Conservation (phyloP, 2,888 invertebrate genomes). For the Diaperis boleti region DNA sequence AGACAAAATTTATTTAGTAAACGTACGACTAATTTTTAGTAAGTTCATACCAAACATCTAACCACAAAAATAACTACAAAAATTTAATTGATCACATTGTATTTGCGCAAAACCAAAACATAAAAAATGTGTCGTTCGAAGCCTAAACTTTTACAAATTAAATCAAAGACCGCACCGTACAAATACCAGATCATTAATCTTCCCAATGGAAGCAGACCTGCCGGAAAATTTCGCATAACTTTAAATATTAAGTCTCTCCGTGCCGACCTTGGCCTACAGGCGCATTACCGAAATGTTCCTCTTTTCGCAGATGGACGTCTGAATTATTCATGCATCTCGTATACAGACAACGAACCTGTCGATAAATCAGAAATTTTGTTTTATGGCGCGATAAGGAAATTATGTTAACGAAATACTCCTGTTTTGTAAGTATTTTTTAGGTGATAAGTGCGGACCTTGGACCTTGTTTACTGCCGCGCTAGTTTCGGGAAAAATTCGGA, state of each 20-base stretch:
- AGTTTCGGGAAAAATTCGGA: constrained; percentile 4
- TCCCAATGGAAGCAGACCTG: constrained; percentile 1
- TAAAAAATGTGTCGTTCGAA: too few species aligned
- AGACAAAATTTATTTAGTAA: too few species aligned
- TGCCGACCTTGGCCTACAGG: constrained; percentile 13
- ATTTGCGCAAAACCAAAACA: too few species aligned
- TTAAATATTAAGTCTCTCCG: not conserved
- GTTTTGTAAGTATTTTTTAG: not conserved
- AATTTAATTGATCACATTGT: too few species aligned
- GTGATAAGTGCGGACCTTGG: not conserved
- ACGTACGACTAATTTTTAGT: too few species aligned
- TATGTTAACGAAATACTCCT: not conserved
- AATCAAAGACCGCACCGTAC: too few species aligned
- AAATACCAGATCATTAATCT: constrained; percentile 11
- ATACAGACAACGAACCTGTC: not conserved
- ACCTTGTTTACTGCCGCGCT: constrained; percentile 3
- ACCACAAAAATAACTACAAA: too few species aligned
- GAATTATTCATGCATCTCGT: constrained; percentile 5
- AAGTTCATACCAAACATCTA: too few species aligned
- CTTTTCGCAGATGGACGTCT: not conserved
- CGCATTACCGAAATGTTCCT: not conserved
- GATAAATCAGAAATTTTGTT: constrained; percentile 7
- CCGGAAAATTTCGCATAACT: constrained; percentile 4
- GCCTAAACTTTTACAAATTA: too few species aligned
- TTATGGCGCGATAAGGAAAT: not conserved